Conservation (phyloP, 1,140 invertebrate species). For the Drosophila repletoides region DNA sequence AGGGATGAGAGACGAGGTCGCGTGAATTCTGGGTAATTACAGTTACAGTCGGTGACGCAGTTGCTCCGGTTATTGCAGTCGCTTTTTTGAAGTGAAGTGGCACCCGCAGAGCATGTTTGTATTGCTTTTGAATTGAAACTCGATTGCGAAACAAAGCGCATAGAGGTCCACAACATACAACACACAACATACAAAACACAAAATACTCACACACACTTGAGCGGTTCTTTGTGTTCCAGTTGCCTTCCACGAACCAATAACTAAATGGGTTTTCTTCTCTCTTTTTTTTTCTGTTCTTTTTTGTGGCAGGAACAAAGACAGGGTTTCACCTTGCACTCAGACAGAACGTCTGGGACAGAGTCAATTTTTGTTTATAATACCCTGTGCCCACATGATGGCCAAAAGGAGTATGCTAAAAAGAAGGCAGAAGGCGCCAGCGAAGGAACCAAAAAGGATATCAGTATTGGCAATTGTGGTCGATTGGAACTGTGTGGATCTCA, state of each 20-base stretch:
- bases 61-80: slow-evolving; percentile 32
- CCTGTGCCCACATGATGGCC: too few relatives aligned
- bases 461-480: not conserved
- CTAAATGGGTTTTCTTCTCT: slow-evolving; percentile 39
- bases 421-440: too few relatives aligned
- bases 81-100: slow-evolving; percentile 61
- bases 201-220: slow-evolving; percentile 28
- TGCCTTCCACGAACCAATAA: slow-evolving; percentile 72
- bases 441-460: too few relatives aligned
- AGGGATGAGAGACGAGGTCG: slow-evolving; percentile 30
- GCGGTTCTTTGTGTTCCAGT: slow-evolving; percentile 44
- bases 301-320: slow-evolving; percentile 9
- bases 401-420: too few relatives aligned
- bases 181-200: slow-evolving; percentile 5
- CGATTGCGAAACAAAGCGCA: slow-evolving; percentile 71
- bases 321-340: slow-evolving; percentile 13
- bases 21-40: slow-evolving; percentile 77
- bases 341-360: slow-evolving; percentile 2
- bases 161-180: slow-evolving; percentile 6
- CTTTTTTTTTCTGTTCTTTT: not conserved
- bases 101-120: slow-evolving; percentile 75
- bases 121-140: slow-evolving; percentile 76
- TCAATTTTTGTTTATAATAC: too few relatives aligned
- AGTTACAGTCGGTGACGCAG: slow-evolving; percentile 55
- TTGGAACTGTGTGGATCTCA: too few relatives aligned